Evolutionary conservation across 2,113 vertebrate species (phyloP), one percentile per base, ranked within the genome.

Genomic region (Oxygymnocypris stewartii): DNA sequence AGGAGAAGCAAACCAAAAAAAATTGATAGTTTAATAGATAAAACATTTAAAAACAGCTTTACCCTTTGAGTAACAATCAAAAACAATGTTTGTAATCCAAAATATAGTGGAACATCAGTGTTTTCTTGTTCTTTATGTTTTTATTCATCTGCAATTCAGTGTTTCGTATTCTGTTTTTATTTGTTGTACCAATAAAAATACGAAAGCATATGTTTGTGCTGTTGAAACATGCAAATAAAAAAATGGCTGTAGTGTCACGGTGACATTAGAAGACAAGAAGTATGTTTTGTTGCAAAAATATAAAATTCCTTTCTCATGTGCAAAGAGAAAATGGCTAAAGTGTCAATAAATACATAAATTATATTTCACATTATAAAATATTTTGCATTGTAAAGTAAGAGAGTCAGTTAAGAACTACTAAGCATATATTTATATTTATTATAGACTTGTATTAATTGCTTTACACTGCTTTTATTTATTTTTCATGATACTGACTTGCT

Each of bases 161-260:
- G 13, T 78, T 54, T 54, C n/a, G 25, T 2, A 47, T 28, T 49
- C 13, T 31, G 28, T 31, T 31, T 31, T 31, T 31, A 31, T 31
- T 31, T 31, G 28, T 31, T 31, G 28, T 31, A 31, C 28, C 28
- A 31, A 31, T 31, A 31, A 31, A 77, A 77, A 51, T 18, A 20
- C 4, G 18, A 54, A 76, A 54, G 25, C 76, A 78, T 54, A 78
- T 77, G 14, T 49, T 77, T 77, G 31, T 78, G 14, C 25, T 78
- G 6, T 35, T 51, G 16, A 31, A 54, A 31, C 47, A 8, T 18
- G 12, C 8, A 78, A 77, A 77, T 31, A 3, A 44, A 4, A 54
- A 63, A 7, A 47, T 20, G 25, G 10, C 10, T 73, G 18, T n/a
- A 14, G 1, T 49, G 23, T 76, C 25, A 51, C 2, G 7, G 25